These are phyloP conservation scores for Eupsittula cactorum DNA, from an alignment of 2,113 vertebrate genomes.

Conservation along the genomic window DNA sequence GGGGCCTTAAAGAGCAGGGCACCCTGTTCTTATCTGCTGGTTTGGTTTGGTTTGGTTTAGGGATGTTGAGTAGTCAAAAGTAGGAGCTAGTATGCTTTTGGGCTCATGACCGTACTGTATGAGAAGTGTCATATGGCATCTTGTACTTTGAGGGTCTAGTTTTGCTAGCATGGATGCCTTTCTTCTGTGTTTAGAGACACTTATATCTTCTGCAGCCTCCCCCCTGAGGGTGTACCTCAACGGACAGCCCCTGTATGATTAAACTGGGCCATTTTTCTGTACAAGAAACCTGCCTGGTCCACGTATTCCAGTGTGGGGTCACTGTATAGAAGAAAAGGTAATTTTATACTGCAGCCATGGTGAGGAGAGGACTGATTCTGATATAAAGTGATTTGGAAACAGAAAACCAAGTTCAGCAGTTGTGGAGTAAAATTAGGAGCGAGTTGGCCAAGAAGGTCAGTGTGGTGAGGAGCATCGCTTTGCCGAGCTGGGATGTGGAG, in stretches of 20 bases:
- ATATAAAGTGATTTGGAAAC: not conserved
- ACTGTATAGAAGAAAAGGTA: not conserved
- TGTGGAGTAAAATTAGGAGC: not conserved
- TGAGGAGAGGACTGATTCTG: not conserved
- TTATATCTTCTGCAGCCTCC: not conserved
- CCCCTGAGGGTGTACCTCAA: not conserved
- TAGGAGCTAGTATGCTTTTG: not conserved
- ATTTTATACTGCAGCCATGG: not conserved
- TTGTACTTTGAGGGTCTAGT: not conserved
- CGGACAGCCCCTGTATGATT: not conserved
- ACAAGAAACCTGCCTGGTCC: not conserved
- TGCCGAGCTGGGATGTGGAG: not conserved
- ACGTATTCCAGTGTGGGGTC: not conserved
- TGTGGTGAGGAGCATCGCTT: rapidly evolving
- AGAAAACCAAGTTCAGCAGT: not conserved
- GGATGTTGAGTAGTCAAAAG: not conserved
- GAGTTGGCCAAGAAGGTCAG: not conserved
- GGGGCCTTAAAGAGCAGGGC: not conserved
- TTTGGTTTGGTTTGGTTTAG: not conserved
- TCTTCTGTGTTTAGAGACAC: not conserved
- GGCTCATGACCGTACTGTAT: not conserved
- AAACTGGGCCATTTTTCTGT: not conserved
- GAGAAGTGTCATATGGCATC: not conserved
- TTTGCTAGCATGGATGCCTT: not conserved
- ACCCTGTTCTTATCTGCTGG: not conserved